Conservation (phyloP, 2,113 vertebrate genomes). For the Aramus guarauna region DNA sequence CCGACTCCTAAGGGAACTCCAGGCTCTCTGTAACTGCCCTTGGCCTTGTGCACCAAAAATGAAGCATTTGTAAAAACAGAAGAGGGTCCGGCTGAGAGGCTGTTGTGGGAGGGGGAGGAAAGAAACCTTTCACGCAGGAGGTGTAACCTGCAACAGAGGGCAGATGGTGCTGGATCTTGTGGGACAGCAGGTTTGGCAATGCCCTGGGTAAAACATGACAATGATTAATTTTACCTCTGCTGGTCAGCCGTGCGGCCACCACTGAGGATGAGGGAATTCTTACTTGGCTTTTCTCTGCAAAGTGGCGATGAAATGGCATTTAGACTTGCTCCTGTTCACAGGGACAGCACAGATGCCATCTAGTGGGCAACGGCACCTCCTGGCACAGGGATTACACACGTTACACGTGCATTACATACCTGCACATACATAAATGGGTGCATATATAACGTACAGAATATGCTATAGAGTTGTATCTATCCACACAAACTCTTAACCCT, state of each 20-base stretch:
- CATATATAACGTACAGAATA: accelerated
- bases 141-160: not conserved
- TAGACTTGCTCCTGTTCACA: not conserved
- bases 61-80: not conserved
- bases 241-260: accelerated
- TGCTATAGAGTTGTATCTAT: accelerated
- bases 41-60: not conserved
- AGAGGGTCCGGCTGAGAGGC: not conserved
- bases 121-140: not conserved
- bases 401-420: accelerated
- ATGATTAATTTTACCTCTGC: not conserved
- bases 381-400: accelerated
- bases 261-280: accelerated
- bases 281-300: not conserved
- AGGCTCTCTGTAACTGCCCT: not conserved
- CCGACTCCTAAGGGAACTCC: not conserved
- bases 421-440: accelerated
- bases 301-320: not conserved
- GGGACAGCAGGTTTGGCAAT: not conserved
- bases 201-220: not conserved
- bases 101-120: not conserved
- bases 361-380: not conserved
- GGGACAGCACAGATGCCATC: not conserved
- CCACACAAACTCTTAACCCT: accelerated
- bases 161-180: not conserved